Base-by-base conservation (phyloP, 2,113 vertebrate genomes). In the Phoxinus phoxinus region DNA sequence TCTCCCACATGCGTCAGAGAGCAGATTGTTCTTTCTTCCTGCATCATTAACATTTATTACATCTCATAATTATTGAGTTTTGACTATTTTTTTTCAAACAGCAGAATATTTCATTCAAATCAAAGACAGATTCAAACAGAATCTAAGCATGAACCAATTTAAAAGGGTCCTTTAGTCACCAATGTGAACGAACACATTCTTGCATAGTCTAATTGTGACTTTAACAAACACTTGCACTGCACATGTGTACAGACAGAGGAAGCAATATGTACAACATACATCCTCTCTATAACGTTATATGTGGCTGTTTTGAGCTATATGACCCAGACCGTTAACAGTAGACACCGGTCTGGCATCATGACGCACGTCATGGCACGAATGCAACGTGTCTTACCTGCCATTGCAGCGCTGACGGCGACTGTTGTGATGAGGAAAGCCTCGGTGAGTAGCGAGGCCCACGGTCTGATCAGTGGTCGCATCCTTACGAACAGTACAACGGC, bases 361-460 rank as follows among this genome's bases (percentile, higher is more conserved):
- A 8, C 7, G 11, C 3, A 3, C 25, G 2, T 53, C 51, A 53
- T 2, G 27, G 21, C 19, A 32, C 25, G 9, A 53, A 76, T 17
- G 12, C 46, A 35, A 23, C n/a, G n/a, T 4, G 9, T 37, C 61
- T 46, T 61, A 89, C 27, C 90, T 91, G 86, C 79, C 80, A 83
- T 85, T 10, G 83, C 72, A 76, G 87, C 84, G 88, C 89, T 88
- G 61, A 92, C 75, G 51, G 86, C 81, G 85, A 79, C 84, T n/a
- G 86, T 44, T 27, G 88, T 73, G 2, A 92, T 67, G 2, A 67
- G 74, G 74, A 90, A 86, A 79, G 86, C 88, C 86, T 85, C 90
- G 89, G 73, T 85, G 84, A 91, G 89, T 83, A 88, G 84, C 53
- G 76, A 58, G 87, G 90, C 86, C 87, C 87, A 79, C 77, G 73